Evolutionary conservation across 2,113 vertebrate species (phyloP).

Genomic region (Rhagologus leucostigma): DNA sequence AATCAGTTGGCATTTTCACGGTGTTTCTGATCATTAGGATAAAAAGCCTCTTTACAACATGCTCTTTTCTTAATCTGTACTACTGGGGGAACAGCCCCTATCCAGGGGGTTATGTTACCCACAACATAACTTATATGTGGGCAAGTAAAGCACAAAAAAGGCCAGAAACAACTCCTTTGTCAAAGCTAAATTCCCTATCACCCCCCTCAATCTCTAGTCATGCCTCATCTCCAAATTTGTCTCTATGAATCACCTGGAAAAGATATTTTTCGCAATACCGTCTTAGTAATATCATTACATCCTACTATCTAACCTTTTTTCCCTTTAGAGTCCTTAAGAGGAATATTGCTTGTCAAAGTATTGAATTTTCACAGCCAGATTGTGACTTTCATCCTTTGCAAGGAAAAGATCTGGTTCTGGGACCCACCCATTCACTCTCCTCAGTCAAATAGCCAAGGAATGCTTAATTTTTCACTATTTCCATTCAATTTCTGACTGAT

Average conservation of each 20-base stretch:
- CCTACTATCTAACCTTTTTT: not conserved
- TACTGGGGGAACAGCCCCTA: rapidly evolving
- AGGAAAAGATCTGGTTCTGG: not conserved
- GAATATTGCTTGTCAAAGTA: not conserved
- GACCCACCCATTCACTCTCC: not conserved
- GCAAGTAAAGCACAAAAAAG: not conserved
- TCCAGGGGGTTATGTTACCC: not conserved
- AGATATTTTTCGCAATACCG: not conserved
- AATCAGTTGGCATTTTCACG: not conserved
- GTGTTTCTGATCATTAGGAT: not conserved
- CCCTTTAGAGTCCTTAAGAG: not conserved
- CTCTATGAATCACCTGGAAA: not conserved
- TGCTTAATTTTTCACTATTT: not conserved
- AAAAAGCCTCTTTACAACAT: not conserved
- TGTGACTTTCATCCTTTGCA: not conserved
- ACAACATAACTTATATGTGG: not conserved
- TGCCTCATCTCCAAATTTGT: not conserved
- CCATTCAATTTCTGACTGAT: not conserved
- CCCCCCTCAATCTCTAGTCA: not conserved
- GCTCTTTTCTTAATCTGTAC: not conserved
- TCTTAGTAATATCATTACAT: not conserved
- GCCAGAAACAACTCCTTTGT: not conserved
- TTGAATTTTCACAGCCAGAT: not conserved
- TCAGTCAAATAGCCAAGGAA: not conserved
- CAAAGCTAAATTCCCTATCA: not conserved